Conservation (phyloP, 2,113 vertebrate genomes). For the Tetraodon nigroviridis region DNA sequence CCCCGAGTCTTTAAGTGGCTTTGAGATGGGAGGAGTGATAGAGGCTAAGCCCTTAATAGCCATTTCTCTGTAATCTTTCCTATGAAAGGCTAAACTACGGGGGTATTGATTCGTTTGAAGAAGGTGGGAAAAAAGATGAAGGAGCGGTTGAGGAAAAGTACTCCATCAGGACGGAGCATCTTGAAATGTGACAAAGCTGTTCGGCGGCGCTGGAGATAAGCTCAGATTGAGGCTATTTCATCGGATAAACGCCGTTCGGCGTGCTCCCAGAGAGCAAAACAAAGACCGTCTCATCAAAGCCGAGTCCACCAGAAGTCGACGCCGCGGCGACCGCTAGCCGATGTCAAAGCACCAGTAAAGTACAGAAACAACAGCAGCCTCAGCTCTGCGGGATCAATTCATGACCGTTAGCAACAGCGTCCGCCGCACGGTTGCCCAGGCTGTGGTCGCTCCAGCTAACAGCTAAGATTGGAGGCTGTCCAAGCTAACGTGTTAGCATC, state of each 20-base stretch:
- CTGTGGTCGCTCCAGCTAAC: too few species aligned
- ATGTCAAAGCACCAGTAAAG: too few species aligned
- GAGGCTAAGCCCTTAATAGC: constrained; percentile 80
- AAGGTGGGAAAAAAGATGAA: constrained; percentile 39
- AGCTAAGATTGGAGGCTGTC: too few species aligned
- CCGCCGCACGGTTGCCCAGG: too few species aligned
- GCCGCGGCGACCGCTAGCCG: constrained; percentile 8
- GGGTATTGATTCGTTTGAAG: constrained; percentile 80
- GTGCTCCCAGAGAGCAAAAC: constrained; percentile 61
- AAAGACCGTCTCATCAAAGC: constrained; percentile 70
- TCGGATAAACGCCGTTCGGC: constrained; percentile 63
- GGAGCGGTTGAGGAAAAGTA: constrained; percentile 50
- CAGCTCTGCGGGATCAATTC: too few species aligned
- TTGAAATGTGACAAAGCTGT: constrained; percentile 78
- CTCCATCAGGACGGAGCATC: constrained; percentile 77
- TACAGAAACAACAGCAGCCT: too few species aligned
- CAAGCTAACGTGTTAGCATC: too few species aligned
- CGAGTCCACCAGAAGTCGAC: constrained; percentile 52
- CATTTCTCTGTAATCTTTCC: constrained; percentile 84
- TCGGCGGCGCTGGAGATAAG: constrained; percentile 71
- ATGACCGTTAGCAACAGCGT: too few species aligned
- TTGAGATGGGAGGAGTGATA: constrained; percentile 79
- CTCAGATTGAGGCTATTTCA: constrained; percentile 69
- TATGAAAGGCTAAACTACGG: constrained; percentile 81
- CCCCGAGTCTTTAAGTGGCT: constrained; percentile 77